Evolutionary conservation across 2,113 vertebrate species (phyloP).

Genomic region (Pyxicephalus adspersus): DNA sequence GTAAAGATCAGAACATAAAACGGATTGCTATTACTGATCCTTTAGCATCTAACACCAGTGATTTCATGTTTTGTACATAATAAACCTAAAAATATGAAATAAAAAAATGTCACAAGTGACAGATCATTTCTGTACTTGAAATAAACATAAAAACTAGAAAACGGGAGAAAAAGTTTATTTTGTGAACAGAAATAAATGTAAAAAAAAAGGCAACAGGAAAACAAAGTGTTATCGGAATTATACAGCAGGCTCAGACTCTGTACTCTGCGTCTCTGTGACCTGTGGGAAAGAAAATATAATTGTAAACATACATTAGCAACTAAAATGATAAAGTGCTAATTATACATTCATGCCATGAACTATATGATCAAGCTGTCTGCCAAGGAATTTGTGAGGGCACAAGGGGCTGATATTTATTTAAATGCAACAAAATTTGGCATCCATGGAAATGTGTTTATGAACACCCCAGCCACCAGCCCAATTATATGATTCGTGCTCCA

Average conservation of each 20-base stretch:
- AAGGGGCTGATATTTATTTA: neutral
- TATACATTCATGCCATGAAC: conserved; percentile 18
- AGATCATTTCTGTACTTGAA: too few relatives aligned
- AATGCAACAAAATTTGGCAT: conserved; percentile 22
- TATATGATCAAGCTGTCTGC: conserved; percentile 5
- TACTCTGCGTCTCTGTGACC: conserved; percentile 32
- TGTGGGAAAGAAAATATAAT: conserved; percentile 34
- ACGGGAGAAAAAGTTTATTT: conserved; percentile 8
- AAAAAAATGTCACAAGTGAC: too few relatives aligned
- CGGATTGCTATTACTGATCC: too few relatives aligned
- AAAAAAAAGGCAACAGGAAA: neutral
- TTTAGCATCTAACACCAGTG: too few relatives aligned
- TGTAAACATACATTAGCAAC: conserved; percentile 35
- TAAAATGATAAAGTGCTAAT: conserved; percentile 40
- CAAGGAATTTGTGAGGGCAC: conserved; percentile 24
- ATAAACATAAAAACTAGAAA: neutral
- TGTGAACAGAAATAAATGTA: neutral
- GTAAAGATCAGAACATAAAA: too few relatives aligned
- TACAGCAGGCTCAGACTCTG: conserved; percentile 8
- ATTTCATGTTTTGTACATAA: too few relatives aligned
- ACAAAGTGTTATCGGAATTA: conserved; percentile 11
- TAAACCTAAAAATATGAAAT: too few relatives aligned
- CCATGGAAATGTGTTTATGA: neutral
- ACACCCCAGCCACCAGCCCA: neutral
- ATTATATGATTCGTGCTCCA: neutral